These are phyloP conservation scores for Babylonia areolata DNA, from an alignment of 1,140 invertebrate species.

Conservation along the genomic window DNA sequence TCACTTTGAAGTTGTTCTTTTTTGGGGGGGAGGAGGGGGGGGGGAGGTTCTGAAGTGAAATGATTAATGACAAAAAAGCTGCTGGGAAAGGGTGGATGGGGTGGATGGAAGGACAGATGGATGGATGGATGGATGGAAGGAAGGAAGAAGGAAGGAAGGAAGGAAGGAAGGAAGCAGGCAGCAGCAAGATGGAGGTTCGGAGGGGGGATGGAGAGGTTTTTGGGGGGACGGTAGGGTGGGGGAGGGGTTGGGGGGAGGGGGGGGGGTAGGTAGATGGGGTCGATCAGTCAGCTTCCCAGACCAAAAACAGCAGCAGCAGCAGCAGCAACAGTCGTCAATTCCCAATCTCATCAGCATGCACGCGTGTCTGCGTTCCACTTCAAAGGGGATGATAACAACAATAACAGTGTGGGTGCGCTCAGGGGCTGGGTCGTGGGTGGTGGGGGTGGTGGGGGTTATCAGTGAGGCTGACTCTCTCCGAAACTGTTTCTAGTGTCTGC, in stretches of 20 bases:
- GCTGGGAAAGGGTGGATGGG: neutral
- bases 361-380: neutral
- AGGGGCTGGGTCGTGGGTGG: neutral
- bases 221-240: neutral
- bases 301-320: too few species aligned
- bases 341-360: neutral
- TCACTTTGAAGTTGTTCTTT: conserved; percentile 13
- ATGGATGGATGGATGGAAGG: too few species aligned
- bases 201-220: neutral
- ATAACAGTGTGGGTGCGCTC: neutral
- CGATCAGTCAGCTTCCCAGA: neutral
- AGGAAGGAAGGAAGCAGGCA: too few species aligned
- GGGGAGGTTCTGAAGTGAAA: neutral
- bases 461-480: too few species aligned
- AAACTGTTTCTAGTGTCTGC: too few species aligned
- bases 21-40: too few species aligned
- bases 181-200: too few species aligned
- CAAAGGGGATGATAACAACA: neutral
- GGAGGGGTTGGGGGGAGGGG: neutral
- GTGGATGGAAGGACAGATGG: neutral
- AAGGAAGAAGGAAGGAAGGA: too few species aligned
- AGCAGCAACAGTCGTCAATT: conserved; percentile 6
- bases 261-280: neutral
- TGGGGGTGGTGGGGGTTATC: too few species aligned
- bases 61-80: conserved; percentile 20